Conservation (phyloP, 1,140 invertebrate species). For the Atta cephalotes region DNA sequence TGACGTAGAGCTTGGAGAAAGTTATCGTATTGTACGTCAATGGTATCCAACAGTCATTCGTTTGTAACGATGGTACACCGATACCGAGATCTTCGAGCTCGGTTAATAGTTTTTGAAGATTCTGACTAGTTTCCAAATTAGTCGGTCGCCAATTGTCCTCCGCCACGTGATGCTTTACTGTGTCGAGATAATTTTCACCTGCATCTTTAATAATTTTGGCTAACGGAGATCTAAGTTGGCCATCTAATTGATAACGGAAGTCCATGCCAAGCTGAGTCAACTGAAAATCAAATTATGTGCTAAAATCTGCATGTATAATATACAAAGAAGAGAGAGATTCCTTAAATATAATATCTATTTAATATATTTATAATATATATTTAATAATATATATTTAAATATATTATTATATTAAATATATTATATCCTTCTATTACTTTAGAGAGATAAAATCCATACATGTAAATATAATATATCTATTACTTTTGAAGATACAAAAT, state of each 20-base stretch:
- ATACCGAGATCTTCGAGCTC: conserved; percentile 86
- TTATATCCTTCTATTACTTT: no score
- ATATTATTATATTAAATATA: no score
- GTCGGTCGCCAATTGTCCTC: conserved; percentile 92
- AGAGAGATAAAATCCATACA: not conserved
- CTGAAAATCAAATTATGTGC: conserved; percentile 83
- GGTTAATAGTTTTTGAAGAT: conserved; percentile 84
- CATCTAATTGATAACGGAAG: conserved; percentile 94
- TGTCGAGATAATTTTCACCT: conserved; percentile 92
- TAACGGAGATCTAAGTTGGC: conserved; percentile 90
- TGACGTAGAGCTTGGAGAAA: conserved; percentile 90
- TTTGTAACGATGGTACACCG: conserved; percentile 76
- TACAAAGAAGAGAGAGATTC: not conserved
- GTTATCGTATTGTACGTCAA: conserved; percentile 90
- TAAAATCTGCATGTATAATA: not conserved
- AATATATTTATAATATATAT: no score
- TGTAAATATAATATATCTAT: not conserved
- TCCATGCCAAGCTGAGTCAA: conserved; percentile 92
- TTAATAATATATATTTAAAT: no score
- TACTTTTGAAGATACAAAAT: not conserved
- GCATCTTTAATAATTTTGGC: conserved; percentile 89
- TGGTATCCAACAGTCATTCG: conserved; percentile 89
- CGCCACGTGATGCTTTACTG: conserved; percentile 89
- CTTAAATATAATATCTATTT: not conserved
- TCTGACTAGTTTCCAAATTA: conserved; percentile 88